Evolutionary conservation across 2,888 invertebrate species (phyloP).

Genomic region (Torymus aiolomorphi): DNA sequence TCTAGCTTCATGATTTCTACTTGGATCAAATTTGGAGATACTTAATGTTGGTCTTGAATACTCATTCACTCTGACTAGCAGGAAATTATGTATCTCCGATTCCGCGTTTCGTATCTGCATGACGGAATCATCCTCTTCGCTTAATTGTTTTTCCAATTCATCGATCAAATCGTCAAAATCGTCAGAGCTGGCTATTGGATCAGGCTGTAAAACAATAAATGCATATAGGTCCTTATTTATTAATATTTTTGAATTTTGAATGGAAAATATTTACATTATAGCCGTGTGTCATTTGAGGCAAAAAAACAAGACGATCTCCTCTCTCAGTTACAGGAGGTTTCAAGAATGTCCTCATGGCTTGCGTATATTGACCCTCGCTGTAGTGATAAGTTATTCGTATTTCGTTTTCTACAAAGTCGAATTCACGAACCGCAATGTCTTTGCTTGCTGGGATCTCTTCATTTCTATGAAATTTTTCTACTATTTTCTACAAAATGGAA

Average conservation of each 20-base stretch:
- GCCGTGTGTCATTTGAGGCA: constrained; percentile 81
- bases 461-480: constrained; percentile 82
- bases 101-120: constrained; percentile 78
- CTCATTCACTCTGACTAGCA: constrained; percentile 76
- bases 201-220: constrained; percentile 76
- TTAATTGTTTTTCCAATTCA: constrained; percentile 80
- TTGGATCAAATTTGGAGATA: constrained; percentile 78
- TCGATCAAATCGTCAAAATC: constrained; percentile 82
- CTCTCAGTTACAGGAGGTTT: constrained; percentile 85
- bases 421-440: constrained; percentile 82
- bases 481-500: constrained; percentile 76
- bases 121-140: constrained; percentile 79
- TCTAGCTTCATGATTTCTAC: constrained; percentile 78
- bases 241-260: constrained; percentile 22
- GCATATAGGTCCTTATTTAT: neutral
- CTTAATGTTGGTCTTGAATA: constrained; percentile 76
- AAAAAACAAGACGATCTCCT: constrained; percentile 81
- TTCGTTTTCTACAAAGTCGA: constrained; percentile 78
- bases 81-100: constrained; percentile 76
- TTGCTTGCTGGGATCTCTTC: constrained; percentile 77
- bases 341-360: constrained; percentile 80
- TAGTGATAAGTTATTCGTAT: constrained; percentile 82
- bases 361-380: constrained; percentile 79
- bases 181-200: constrained; percentile 79
- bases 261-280: constrained; percentile 79